These are phyloP conservation scores for Baccha elongata DNA, from an alignment of 2,888 invertebrate genomes.

Conservation along the genomic window DNA sequence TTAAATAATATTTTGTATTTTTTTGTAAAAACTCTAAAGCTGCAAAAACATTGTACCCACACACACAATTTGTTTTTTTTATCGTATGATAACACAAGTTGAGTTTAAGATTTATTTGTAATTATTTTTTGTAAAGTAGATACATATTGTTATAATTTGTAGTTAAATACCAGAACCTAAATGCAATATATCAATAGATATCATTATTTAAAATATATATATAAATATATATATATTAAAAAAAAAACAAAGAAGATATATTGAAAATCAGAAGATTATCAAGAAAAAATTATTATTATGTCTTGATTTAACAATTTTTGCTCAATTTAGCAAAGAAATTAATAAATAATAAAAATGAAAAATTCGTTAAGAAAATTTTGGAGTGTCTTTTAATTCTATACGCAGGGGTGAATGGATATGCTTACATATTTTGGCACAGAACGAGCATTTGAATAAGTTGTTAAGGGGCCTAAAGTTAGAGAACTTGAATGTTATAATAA, in stretches of 20 bases:
- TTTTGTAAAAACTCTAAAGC: constrained; percentile 40
- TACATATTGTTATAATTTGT: constrained; percentile 51
- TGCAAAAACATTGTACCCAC: constrained; percentile 43
- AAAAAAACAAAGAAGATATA: constrained; percentile 55
- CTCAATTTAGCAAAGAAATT: constrained; percentile 81
- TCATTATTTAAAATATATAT: constrained; percentile 63
- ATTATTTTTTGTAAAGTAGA: constrained; percentile 52
- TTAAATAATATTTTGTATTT: constrained; percentile 43
- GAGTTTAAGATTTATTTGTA: constrained; percentile 24
- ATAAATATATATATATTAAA: constrained; percentile 50
- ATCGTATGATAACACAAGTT: constrained; percentile 12
- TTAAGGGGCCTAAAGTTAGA: no score
- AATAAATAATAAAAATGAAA: constrained; percentile 77
- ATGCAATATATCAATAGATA: constrained; percentile 74
- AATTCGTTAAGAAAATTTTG: constrained; percentile 80
- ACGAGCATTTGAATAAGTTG: no score
- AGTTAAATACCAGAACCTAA: constrained; percentile 67
- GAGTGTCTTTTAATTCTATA: constrained; percentile 40
- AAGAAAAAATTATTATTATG: constrained; percentile 75
- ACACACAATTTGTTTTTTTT: constrained; percentile 8
- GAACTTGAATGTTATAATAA: no score
- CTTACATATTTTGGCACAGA: no score
- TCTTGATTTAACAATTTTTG: constrained; percentile 79
- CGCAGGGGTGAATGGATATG: no score
- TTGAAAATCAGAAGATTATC: constrained; percentile 60